Conservation (phyloP, 2,888 invertebrate genomes). For the Nephrocerus scutellatus region DNA sequence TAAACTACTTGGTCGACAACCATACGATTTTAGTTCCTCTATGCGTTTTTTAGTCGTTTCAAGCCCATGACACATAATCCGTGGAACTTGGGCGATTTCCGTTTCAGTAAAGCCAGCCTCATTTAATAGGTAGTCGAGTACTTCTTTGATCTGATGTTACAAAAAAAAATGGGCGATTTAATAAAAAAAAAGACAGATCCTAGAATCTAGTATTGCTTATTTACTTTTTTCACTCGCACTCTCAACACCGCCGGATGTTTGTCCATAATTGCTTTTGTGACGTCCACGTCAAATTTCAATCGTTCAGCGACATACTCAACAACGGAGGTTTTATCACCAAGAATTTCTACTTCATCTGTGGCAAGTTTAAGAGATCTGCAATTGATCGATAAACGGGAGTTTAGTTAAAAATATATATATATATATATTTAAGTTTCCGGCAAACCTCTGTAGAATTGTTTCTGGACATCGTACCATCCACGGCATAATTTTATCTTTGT, state of each 20-base stretch:
- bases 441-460: slow-evolving; percentile 52
- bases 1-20: slow-evolving; percentile 50
- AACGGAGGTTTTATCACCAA: slow-evolving; percentile 51
- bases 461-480: slow-evolving; percentile 63
- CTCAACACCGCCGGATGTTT: slow-evolving; percentile 52
- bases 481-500: slow-evolving; percentile 53
- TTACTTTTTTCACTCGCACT: slow-evolving; percentile 54
- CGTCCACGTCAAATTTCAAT: slow-evolving; percentile 48
- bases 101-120: slow-evolving; percentile 51
- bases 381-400: slow-evolving; percentile 25
- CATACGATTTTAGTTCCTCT: slow-evolving; percentile 49
- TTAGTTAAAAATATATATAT: background rate
- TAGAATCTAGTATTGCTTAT: background rate
- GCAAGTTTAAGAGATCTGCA: slow-evolving; percentile 40
- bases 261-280: slow-evolving; percentile 49
- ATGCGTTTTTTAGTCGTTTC: slow-evolving; percentile 53
- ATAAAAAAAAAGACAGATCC: background rate
- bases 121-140: slow-evolving; percentile 53
- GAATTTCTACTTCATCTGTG: slow-evolving; percentile 46
- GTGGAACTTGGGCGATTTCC: slow-evolving; percentile 52
- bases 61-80: slow-evolving; percentile 53
- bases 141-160: slow-evolving; percentile 52
- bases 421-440: background rate
- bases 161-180: slow-evolving; percentile 3
- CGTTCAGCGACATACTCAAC: slow-evolving; percentile 53